phyloP scores from a whole-genome alignment of 2,888 invertebrate genomes.

The Phragmatobia fuliginosa region DNA sequence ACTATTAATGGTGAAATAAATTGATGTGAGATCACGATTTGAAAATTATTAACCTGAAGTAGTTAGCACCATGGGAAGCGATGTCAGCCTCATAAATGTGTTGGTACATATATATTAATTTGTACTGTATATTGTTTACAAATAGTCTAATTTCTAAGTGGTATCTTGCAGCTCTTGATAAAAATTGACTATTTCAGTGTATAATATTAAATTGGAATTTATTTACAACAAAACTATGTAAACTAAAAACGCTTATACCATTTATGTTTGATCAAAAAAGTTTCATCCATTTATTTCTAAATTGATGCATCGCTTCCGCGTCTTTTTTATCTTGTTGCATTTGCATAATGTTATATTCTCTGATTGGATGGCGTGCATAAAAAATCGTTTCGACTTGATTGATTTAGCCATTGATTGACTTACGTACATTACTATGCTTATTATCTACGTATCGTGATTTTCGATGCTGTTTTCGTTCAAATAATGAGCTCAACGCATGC shows the following conservation, averaged over 20 bases:
- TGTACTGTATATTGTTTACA: neutral
- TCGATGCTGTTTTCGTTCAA: slow-evolving; percentile 27
- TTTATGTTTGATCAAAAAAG: slow-evolving; percentile 1
- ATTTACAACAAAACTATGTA: neutral
- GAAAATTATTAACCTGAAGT: slow-evolving; percentile 72
- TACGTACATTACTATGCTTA: slow-evolving; percentile 29
- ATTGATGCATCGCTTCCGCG: slow-evolving; percentile 27
- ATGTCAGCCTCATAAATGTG: slow-evolving; percentile 32
- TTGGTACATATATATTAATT: neutral
- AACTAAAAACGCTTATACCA: neutral
- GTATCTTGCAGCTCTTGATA: neutral
- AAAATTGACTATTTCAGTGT: neutral
- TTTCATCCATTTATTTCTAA: slow-evolving; percentile 23
- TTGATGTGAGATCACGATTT: slow-evolving; percentile 82
- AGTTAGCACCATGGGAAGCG: slow-evolving; percentile 72
- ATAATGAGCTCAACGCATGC: slow-evolving; percentile 30
- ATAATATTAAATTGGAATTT: neutral
- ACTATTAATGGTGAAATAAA: slow-evolving; percentile 80
- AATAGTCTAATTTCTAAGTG: neutral
- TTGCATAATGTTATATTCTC: slow-evolving; percentile 20
- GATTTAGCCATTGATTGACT: slow-evolving; percentile 35
- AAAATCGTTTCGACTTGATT: slow-evolving; percentile 37
- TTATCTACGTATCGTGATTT: slow-evolving; percentile 13
- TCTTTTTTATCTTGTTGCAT: slow-evolving; percentile 27
- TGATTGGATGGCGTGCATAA: slow-evolving; percentile 26